Conservation (phyloP, 2,888 invertebrate species). For the Melangyna quadrimaculata region DNA sequence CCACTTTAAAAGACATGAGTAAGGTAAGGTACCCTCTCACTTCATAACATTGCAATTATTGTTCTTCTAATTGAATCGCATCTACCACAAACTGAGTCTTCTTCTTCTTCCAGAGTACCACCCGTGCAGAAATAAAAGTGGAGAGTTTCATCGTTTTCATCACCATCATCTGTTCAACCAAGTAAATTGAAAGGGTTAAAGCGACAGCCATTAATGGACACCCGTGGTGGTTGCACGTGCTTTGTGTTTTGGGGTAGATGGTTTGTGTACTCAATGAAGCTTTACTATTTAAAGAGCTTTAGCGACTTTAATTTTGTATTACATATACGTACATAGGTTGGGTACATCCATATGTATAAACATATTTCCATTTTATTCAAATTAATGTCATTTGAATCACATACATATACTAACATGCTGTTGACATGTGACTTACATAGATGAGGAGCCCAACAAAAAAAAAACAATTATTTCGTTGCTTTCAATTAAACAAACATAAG, state of each 20-base stretch:
- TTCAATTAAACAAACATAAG: too few species aligned
- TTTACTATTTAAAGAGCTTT: conserved; percentile 49
- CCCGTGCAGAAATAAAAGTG: conserved; percentile 18
- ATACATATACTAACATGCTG: too few species aligned
- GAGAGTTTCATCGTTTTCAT: conserved; percentile 25
- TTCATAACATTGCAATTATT: background rate
- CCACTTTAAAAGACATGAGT: background rate
- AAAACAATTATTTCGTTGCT: background rate
- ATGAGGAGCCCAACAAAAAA: background rate
- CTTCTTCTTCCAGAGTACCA: background rate
- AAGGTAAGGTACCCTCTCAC: background rate
- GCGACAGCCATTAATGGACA: background rate
- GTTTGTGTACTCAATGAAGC: conserved; percentile 56
- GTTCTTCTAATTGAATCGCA: background rate
- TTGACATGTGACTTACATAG: background rate
- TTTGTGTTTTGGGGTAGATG: background rate
- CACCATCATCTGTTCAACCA: conserved; percentile 30
- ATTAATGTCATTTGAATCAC: background rate
- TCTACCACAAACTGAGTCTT: background rate
- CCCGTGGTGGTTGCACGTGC: conserved; percentile 55
- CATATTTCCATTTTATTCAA: background rate
- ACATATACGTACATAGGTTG: background rate
- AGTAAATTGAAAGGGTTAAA: conserved; percentile 52
- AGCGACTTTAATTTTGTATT: background rate
- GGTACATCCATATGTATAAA: too few species aligned